phyloP scores from a whole-genome alignment of 2,113 vertebrate species.

The Sminthopsis crassicaudata region DNA sequence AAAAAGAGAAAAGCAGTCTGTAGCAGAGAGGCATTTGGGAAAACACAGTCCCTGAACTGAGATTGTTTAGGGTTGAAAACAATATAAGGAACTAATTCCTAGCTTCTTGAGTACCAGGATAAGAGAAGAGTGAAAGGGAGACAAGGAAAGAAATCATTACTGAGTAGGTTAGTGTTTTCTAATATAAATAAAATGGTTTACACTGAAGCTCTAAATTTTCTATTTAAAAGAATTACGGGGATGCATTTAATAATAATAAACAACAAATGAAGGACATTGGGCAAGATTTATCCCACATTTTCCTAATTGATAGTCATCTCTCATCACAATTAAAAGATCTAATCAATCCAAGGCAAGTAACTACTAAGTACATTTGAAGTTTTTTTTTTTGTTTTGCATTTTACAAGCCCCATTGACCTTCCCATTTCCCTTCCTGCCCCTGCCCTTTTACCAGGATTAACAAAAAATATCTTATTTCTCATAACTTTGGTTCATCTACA shows the following conservation, averaged over 20 bases:
- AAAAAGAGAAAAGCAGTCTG: neutral
- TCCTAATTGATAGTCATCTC: neutral
- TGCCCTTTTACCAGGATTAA: neutral
- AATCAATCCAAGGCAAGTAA: neutral
- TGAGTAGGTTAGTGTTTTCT: neutral
- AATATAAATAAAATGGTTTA: neutral
- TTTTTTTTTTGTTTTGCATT: neutral
- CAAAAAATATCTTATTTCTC: neutral
- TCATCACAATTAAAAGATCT: neutral
- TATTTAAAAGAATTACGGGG: neutral
- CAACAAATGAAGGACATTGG: neutral
- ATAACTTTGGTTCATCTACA: constrained; percentile 71
- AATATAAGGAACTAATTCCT: neutral
- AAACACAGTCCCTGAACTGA: neutral
- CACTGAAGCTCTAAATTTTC: neutral
- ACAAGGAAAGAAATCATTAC: neutral
- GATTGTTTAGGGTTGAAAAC: neutral
- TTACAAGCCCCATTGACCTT: neutral
- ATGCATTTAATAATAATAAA: neutral
- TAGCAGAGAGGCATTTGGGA: neutral
- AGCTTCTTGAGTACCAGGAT: neutral
- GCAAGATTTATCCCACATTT: neutral
- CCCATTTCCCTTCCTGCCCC: neutral
- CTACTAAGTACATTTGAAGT: neutral
- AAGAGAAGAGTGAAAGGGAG: neutral